phyloP scores from a whole-genome alignment of 1,140 invertebrate genomes.

The Procambarus clarkii region DNA sequence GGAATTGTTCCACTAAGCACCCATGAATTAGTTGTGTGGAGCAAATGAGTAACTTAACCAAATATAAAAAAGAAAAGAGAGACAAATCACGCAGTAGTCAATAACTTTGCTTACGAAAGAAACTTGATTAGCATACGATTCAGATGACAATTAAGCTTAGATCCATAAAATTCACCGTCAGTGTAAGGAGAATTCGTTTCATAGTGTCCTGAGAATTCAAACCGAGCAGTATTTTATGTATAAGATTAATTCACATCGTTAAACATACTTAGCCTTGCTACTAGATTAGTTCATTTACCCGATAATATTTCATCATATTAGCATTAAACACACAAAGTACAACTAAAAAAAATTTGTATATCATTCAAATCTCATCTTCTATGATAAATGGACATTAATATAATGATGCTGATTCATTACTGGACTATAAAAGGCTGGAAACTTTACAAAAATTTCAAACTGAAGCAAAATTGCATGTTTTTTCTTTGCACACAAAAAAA shows the following conservation, averaged over 20 bases:
- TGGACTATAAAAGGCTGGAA: background rate
- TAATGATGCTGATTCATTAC: background rate
- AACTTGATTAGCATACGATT: no score
- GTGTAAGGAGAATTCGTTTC: background rate
- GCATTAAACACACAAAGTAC: no score
- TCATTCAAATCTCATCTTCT: background rate
- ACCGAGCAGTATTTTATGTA: background rate
- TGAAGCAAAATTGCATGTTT: background rate
- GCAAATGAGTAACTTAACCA: no score
- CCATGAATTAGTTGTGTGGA: no score
- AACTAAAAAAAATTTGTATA: background rate
- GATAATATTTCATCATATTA: no score
- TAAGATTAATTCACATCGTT: background rate
- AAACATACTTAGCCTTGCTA: background rate
- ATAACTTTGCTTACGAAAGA: no score
- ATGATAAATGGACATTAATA: background rate
- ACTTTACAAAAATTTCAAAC: background rate
- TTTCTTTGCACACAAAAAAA: no score
- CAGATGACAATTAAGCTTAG: background rate
- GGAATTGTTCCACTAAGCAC: no score
- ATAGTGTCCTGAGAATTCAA: background rate
- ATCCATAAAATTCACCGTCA: background rate
- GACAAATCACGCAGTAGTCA: no score
- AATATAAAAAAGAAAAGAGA: no score
- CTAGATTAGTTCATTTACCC: no score